Evolutionary conservation across 2,888 invertebrate genomes (phyloP).

Genomic region (Panzeria rudis): DNA sequence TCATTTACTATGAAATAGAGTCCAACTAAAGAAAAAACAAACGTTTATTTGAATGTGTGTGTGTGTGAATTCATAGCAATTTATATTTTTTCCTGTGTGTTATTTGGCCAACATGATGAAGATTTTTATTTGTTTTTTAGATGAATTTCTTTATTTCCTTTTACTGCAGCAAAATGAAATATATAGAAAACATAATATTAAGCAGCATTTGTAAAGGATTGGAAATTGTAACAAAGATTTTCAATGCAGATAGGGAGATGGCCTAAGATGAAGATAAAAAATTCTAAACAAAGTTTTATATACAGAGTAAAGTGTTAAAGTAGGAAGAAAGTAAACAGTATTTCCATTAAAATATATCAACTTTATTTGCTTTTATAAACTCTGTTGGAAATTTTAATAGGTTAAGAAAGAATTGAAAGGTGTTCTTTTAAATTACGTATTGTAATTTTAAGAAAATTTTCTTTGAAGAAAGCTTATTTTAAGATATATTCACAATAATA

Average conservation of each 20-base stretch:
- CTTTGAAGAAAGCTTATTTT: neutral
- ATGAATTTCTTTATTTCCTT: constrained; percentile 54
- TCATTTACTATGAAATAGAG: constrained; percentile 30
- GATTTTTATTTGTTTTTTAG: constrained; percentile 62
- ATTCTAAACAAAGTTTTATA: neutral
- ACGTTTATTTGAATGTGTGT: neutral
- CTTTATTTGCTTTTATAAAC: neutral
- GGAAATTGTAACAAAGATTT: constrained; percentile 48
- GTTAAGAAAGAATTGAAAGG: neutral
- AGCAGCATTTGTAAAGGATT: constrained; percentile 51
- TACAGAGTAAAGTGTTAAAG: neutral
- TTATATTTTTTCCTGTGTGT: constrained; percentile 32
- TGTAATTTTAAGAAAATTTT: neutral
- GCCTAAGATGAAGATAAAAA: neutral
- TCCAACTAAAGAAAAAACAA: constrained; percentile 1
- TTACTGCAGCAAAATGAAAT: constrained; percentile 50
- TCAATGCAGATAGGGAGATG: constrained; percentile 9
- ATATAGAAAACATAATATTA: constrained; percentile 31
- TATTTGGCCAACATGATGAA: constrained; percentile 71
- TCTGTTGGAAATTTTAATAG: neutral
- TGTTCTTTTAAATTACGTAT: neutral
- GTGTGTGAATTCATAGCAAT: constrained; percentile 27
- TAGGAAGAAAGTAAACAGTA: constrained; percentile 49
- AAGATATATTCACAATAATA: neutral
- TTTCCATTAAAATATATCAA: constrained; percentile 33